These are phyloP conservation scores for Harlomillsia oculata DNA, from an alignment of 1,140 invertebrate species.

Conservation along the genomic window DNA sequence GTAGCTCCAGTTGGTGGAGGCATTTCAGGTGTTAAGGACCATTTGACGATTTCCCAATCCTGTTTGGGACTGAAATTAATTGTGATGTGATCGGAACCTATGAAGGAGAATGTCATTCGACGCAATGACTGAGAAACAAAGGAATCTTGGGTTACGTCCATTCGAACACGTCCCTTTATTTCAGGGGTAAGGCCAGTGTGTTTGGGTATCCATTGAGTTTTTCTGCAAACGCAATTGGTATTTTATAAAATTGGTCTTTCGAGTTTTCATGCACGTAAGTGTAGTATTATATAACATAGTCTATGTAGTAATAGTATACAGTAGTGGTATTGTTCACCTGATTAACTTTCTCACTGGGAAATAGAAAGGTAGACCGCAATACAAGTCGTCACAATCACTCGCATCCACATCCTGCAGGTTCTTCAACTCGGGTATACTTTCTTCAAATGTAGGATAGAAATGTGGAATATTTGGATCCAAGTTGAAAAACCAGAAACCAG, in stretches of 20 bases:
- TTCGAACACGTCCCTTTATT: conserved; percentile 21
- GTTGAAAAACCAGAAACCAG: conserved; percentile 49
- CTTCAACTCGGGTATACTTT: conserved; percentile 41
- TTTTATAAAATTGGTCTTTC: background rate
- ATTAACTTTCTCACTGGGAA: conserved; percentile 43
- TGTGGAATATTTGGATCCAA: conserved; percentile 46
- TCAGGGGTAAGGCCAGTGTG: conserved; percentile 16
- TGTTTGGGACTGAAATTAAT: conserved; percentile 39
- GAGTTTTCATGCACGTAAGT: conserved; percentile 9
- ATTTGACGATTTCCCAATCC: conserved; percentile 38
- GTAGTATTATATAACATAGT: conserved; percentile 12
- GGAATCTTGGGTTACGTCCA: conserved; percentile 30
- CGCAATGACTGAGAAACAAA: conserved; percentile 23
- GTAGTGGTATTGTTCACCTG: conserved; percentile 40
- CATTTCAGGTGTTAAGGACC: conserved; percentile 40
- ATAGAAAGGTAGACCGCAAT: conserved; percentile 49
- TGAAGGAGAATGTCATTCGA: conserved; percentile 29
- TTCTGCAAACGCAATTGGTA: conserved; percentile 4
- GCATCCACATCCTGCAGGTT: conserved; percentile 41
- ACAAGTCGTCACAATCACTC: conserved; percentile 39
- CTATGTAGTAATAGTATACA: too few relatives aligned
- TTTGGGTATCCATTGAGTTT: conserved; percentile 30
- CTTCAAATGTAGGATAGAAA: conserved; percentile 36
- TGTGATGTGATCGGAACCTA: conserved; percentile 42
- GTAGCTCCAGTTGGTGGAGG: conserved; percentile 35